Percentiles rank a stretch among this genome's conserved stretches.
Conservation (phyloP, 2,113 vertebrate genomes). For the Limanda limanda region DNA sequence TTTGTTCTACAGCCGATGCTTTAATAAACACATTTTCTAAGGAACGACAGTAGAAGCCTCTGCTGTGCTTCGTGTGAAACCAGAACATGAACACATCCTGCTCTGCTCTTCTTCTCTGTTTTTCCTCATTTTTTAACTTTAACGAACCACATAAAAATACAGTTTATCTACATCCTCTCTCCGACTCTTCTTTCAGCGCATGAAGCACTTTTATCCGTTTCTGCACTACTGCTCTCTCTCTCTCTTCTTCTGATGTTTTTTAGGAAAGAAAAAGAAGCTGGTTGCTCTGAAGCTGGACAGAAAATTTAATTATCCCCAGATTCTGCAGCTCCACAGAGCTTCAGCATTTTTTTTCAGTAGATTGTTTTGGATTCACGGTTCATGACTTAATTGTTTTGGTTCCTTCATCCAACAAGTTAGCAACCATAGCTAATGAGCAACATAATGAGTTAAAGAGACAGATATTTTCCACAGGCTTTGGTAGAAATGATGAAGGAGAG, state of each 20-base stretch:
- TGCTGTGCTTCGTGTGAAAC: neutral
- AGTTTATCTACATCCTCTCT: conserved; percentile 16
- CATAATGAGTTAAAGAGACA: too few relatives aligned
- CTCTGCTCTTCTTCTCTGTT: neutral
- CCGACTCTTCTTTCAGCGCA: conserved; percentile 23
- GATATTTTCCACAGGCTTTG: too few relatives aligned
- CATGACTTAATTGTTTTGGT: too few relatives aligned
- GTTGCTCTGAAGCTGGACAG: conserved; percentile 20
- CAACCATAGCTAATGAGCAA: too few relatives aligned
- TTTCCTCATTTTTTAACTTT: neutral
- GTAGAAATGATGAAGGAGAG: neutral
- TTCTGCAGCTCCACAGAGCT: neutral
- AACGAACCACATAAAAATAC: conserved; percentile 30
- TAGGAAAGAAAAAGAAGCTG: conserved; percentile 32
- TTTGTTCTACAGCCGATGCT: conserved; percentile 77
- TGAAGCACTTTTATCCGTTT: neutral
- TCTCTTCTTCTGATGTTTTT: conserved; percentile 31
- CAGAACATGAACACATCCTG: too few relatives aligned
- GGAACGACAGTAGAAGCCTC: conserved; percentile 55
- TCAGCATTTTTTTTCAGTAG: neutral
- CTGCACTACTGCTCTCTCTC: neutral
- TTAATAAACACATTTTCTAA: conserved; percentile 84
- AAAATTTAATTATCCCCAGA: too few relatives aligned
- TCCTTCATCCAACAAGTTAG: too few relatives aligned
- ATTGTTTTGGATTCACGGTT: neutral